phyloP scores from a whole-genome alignment of 2,113 vertebrate species.

The Syngnathus typhle region DNA sequence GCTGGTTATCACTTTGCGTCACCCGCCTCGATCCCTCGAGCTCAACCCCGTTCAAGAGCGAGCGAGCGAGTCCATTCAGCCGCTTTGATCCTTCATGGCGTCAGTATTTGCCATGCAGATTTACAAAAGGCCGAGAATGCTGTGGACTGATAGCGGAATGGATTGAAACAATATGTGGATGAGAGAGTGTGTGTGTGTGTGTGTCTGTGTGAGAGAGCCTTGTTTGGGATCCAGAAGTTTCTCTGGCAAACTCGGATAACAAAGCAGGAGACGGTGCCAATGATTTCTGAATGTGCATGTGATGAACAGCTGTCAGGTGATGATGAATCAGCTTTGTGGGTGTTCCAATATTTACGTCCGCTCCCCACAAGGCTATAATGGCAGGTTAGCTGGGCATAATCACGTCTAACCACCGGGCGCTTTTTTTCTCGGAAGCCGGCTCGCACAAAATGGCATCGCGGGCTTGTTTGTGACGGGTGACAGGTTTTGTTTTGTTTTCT shows the following conservation, averaged over 20 bases:
- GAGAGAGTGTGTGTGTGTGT: conserved; percentile 12
- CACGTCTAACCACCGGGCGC: conserved; percentile 30
- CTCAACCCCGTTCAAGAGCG: conserved; percentile 23
- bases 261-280: conserved; percentile 8
- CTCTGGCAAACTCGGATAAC: conserved; percentile 7
- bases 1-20: conserved; percentile 44
- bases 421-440: conserved; percentile 7
- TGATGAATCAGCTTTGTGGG: neutral
- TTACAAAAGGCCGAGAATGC: conserved; percentile 33
- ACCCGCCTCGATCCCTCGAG: conserved; percentile 38
- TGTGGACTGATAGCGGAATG: conserved; percentile 34
- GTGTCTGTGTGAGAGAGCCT: neutral
- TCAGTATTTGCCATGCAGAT: conserved; percentile 49
- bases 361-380: conserved; percentile 21
- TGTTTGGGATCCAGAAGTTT: neutral
- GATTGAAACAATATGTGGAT: conserved; percentile 15
- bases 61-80: conserved; percentile 34
- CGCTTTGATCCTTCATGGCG: conserved; percentile 49
- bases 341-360: too few relatives aligned
- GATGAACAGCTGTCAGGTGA: conserved; percentile 21
- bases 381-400: conserved; percentile 33
- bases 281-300: conserved; percentile 4
- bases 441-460: conserved; percentile 30
- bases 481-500: neutral
- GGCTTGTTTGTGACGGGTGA: conserved; percentile 23